Base-by-base conservation (phyloP, 2,113 vertebrate genomes). In the Lepus europaeus region DNA sequence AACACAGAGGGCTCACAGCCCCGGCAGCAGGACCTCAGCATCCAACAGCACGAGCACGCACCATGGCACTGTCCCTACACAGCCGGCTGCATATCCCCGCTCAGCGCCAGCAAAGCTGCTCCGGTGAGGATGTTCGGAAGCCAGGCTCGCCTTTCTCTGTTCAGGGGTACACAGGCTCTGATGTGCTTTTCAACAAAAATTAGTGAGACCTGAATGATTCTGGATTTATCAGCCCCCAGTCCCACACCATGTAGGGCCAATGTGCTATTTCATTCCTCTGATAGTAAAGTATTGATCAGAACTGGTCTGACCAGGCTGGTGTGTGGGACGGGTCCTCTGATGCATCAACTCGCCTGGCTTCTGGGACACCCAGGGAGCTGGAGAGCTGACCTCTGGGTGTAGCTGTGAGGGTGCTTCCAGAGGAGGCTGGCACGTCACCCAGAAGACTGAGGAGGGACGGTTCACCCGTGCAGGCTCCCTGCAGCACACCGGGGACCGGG, bases 131-230 rank as follows among this genome's bases (percentile, higher is more conserved):
- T 14, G 72, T 39, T 89, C 23, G 74, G 84, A 70, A 13, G 45
- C 17, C 74, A 53, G 27, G n/a, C 0, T 22, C 13, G 20, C 53
- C 73, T 68, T 83, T 77, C 74, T 81, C 39, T 45, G n/a, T 14
- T 90, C 64, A 78, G 49, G 12, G 49, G 33, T 82, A 13, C 25
- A 82, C 5, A 20, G 33, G 3, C 16, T 89, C 22, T 36, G 61
- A 87, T 36, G 68, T 4, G 49, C n/a, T 87, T 80, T 92, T 82
- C 64, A 79, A 74, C 11, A 95, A 69, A 90, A 64, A 81, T 2
- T 14, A 72, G 27, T 68, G 1, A 89, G 39, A 87, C 23, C 10
- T 70, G 23, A 93, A 73, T 69, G 64, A 88, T 66, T 59, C 36
- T 68, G 72, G 3, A 92, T 72, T 90, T 91, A 90, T 56, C 17